phyloP scores from a whole-genome alignment of 2,797 vertebrate genomes.

The Squalus acanthias region DNA sequence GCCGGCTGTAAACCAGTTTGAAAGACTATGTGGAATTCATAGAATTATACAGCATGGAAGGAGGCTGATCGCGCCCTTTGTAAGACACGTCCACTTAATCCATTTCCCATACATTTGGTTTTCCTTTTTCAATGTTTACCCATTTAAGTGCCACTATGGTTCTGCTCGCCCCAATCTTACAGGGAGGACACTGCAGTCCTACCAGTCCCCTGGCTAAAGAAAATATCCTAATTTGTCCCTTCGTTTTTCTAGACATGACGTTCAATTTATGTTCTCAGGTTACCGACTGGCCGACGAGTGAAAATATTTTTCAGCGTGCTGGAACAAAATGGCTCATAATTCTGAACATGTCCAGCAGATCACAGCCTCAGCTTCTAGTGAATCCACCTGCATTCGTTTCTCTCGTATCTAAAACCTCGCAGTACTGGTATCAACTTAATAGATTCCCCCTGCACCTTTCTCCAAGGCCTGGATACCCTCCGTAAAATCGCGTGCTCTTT shows the following conservation, averaged over 20 bases:
- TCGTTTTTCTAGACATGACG: not conserved
- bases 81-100: not conserved
- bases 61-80: not conserved
- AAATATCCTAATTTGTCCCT: not conserved
- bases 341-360: not conserved
- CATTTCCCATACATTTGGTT: not conserved
- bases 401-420: not conserved
- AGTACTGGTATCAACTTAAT: not conserved
- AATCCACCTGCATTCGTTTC: too few species aligned
- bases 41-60: not conserved
- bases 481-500: not conserved
- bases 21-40: not conserved
- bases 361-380: not conserved
- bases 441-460: fast-evolving
- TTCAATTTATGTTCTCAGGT: not conserved
- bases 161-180: not conserved
- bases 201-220: not conserved
- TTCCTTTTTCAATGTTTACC: not conserved
- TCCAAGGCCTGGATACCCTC: not conserved
- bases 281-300: not conserved
- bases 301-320: not conserved
- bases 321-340: not conserved
- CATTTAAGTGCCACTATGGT: too few species aligned
- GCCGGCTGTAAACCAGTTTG: too few species aligned
- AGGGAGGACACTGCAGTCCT: not conserved